These are phyloP conservation scores for Corella eumyota DNA, from an alignment of 23 tunicate species.

Conservation along the genomic window DNA sequence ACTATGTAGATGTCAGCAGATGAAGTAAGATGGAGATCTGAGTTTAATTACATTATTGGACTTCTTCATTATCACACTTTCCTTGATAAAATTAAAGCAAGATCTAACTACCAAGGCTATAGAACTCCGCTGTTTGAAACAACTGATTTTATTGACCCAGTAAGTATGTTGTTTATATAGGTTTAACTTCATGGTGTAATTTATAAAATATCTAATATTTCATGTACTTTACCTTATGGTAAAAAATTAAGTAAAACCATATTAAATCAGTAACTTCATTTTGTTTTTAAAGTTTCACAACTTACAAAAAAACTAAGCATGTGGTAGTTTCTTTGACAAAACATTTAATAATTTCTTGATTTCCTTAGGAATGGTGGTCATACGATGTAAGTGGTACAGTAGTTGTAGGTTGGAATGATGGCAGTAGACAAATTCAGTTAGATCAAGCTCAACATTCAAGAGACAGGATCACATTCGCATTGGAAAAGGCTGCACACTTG, in stretches of 20 bases:
- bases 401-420: conserved; percentile 61
- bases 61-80: conserved; percentile 54
- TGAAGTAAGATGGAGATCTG: conserved; percentile 60
- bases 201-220: no score
- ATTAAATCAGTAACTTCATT: no score
- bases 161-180: not conserved
- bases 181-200: no score
- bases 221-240: no score
- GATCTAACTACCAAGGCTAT: conserved; percentile 17
- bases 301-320: no score
- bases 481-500: conserved; percentile 41
- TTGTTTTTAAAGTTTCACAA: no score
- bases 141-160: conserved; percentile 39
- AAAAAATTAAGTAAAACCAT: no score
- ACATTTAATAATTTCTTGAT: no score
- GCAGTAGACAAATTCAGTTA: not conserved
- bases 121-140: conserved; percentile 9
- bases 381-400: conserved; percentile 26
- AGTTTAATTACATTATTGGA: conserved; percentile 63
- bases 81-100: conserved; percentile 34
- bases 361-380: conserved; percentile 64
- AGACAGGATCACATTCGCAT: not conserved
- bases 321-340: no score
- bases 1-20: conserved; percentile 30
- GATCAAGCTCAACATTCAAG: not conserved